A percentile compares a stretch with the other conserved stretches of the same genome.
Conservation (phyloP, 2,113 vertebrate genomes). For the Eulemur rufifrons region DNA sequence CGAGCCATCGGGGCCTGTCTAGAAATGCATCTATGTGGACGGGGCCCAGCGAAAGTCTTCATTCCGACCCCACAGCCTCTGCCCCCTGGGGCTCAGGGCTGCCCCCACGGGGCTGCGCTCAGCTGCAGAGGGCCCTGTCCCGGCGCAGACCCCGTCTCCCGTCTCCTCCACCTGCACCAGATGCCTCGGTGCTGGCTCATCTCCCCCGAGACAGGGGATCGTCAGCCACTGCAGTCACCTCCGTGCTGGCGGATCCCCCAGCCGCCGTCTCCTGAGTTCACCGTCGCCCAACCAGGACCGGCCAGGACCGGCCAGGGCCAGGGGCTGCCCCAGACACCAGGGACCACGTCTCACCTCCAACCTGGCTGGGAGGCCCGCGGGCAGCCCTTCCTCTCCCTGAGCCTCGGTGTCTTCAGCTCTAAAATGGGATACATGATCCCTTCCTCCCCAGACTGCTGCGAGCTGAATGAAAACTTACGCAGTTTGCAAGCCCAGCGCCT, state of each 20-base stretch:
- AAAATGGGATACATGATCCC: neutral
- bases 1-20: conserved; percentile 23
- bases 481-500: neutral
- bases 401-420: neutral
- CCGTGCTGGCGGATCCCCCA: neutral
- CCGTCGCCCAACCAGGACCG: accelerated
- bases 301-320: neutral
- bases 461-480: accelerated
- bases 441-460: neutral
- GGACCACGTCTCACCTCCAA: accelerated
- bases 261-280: neutral
- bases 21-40: neutral
- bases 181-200: neutral
- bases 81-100: neutral
- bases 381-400: accelerated
- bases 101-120: neutral
- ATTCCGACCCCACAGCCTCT: neutral
- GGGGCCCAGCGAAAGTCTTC: neutral
- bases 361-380: neutral
- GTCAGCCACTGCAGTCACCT: neutral
- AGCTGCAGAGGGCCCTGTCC: neutral
- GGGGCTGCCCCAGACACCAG: neutral
- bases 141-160: neutral
- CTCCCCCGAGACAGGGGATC: neutral
- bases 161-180: neutral